Evolutionary conservation across 2,888 invertebrate species (phyloP), one percentile per base, ranked within the genome.

Genomic region (Rhingia rostrata): DNA sequence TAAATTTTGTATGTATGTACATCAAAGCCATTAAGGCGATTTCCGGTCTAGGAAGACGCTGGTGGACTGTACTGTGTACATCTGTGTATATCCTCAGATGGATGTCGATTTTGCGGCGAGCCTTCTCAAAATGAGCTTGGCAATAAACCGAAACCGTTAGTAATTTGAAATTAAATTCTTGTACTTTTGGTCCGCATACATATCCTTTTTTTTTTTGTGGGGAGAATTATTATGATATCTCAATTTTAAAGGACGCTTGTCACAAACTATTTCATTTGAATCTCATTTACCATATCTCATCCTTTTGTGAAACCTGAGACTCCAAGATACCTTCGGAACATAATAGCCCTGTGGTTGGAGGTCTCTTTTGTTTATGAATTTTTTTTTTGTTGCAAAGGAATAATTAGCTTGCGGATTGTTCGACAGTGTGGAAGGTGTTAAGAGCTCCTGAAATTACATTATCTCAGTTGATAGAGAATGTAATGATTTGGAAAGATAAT

Each of bases 21-120:
- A 45, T 61, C 43, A 78, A 82, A 77, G 82, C 72, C 72, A 82
- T 82, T 82, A 82, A 72, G 82, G 49, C 67, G 67, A 78, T 73
- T 82, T 82, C 72, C 70, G 70, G 66, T 49, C 43, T 43, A 10
- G 6, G 3, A 2, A 9, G 14, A 10, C 5, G 32, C 33, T 14
- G n/a, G 41, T 61, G 45, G 4, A 45, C 22, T 33, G 22, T 49
- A 35, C 39, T 58, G 58, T 39, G 9, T 32, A 6, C 9, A 22
- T n/a, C 35, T 30, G 7, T 30, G 6, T 12, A n/a, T 39, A 6
- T 41, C 14, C 33, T 53, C 49, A 9, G 10, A 4, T 10, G 10
- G 22, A 32, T 30, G 58, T 47, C 4, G 49, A 37, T n/a, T 32
- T 43, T 32, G 12, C 30, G 39, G n/a, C 7, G 22, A 7, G 32